Evolutionary conservation across 2,113 vertebrate genomes (phyloP), one percentile per base, ranked within the genome.

Genomic region (Cheilinus undulatus): DNA sequence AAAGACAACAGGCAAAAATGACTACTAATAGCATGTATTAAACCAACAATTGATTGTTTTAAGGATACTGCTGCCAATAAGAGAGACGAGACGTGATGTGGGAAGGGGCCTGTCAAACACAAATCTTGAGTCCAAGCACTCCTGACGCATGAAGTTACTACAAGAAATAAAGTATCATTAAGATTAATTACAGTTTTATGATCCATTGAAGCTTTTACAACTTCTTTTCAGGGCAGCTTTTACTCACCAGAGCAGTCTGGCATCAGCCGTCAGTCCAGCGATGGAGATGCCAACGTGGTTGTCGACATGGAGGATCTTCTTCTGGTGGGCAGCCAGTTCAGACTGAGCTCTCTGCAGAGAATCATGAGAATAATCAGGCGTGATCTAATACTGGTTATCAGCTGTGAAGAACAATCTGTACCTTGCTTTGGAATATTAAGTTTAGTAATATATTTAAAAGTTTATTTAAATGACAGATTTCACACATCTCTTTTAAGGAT

Each of bases 11-110:
- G 17, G 2, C 8, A 1, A 13, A 22, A 8, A 30, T 22, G 14
- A 51, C 20, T 20, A 10, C 7, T 46, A 6, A 59, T 15, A 30
- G 20, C 3, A 24, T 2, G 8, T 23, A 6, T 6, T n/a, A n/a
- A n/a, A n/a, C n/a, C 38, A 20, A 19, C n/a, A 5, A 6, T 20
- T 19, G 0, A 38, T 7, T 19, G 0, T 17, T 15, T n/a, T 1
- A 91, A 99, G 96, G 97, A 99, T 99, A 99, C 97, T 99, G 94
- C 97, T 99, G 92, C 97, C 98, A 74, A 99, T 95, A 72, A 98
- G 94, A 57, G 97, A 93, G 30, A 99, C 97, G 19, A 99, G 95
- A 14, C 97, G 96, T 45, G 98, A 98, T 13, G 97, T 92, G 13
- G 98, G 98, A 69, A 99, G 97, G 42, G 98, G 96, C 42, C 97